Conservation (phyloP, 2,113 vertebrate genomes). For the Brienomyrus brachyistius region DNA sequence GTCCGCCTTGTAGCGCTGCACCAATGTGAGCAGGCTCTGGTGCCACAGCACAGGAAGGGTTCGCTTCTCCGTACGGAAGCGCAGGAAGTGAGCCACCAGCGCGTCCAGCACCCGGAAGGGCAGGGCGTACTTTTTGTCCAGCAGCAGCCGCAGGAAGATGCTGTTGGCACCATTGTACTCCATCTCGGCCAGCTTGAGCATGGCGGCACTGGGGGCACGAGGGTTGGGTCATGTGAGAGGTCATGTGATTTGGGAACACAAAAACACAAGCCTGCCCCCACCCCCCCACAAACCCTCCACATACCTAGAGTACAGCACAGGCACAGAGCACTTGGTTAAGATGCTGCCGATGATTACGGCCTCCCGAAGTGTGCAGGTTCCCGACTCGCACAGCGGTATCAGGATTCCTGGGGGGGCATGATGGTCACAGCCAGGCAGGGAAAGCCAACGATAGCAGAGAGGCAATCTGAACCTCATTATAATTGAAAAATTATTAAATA, state of each 20-base stretch:
- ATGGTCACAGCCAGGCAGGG: neutral
- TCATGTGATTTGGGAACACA: neutral
- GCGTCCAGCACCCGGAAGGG: constrained; percentile 95
- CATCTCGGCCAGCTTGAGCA: constrained; percentile 96
- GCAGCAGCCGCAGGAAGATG: constrained; percentile 87
- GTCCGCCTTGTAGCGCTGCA: constrained; percentile 93
- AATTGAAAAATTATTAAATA: neutral
- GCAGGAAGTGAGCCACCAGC: constrained; percentile 90
- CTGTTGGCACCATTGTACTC: constrained; percentile 93
- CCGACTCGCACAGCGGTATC: constrained; percentile 89
- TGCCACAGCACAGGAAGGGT: constrained; percentile 92
- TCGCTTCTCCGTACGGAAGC: constrained; percentile 75
- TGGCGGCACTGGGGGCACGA: constrained; percentile 67
- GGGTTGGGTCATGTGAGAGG: neutral
- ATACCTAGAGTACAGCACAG: constrained; percentile 92
- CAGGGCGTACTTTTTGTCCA: constrained; percentile 96
- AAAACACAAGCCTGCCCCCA: neutral
- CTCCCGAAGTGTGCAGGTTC: constrained; percentile 88
- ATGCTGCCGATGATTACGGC: constrained; percentile 94
- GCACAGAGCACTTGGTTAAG: constrained; percentile 89
- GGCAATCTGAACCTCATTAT: neutral
- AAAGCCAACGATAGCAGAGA: neutral
- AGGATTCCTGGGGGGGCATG: constrained; percentile 70
- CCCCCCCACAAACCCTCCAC: neutral
- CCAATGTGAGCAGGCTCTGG: constrained; percentile 83